Evolutionary conservation across 2,888 invertebrate species (phyloP).

Genomic region (Merodon equestris): DNA sequence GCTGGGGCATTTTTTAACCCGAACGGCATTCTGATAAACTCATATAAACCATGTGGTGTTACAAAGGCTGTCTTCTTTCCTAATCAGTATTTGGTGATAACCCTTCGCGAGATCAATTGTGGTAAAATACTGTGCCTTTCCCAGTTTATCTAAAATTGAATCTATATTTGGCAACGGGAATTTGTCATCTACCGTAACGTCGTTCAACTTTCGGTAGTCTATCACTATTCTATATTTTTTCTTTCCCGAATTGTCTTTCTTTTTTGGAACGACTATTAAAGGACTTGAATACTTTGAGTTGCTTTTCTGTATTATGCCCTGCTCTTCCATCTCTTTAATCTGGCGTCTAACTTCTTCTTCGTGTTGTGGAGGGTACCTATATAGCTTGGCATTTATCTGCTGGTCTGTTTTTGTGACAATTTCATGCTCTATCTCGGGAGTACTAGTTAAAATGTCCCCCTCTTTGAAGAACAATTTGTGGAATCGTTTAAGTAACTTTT

Average conservation of each 20-base stretch:
- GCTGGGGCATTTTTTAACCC: conserved; percentile 33
- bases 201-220: conserved; percentile 14
- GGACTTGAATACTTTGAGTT: conserved; percentile 41
- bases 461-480: conserved; percentile 21
- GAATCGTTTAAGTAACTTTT: not conserved
- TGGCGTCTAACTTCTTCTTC: conserved; percentile 30
- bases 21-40: conserved; percentile 41
- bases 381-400: conserved; percentile 19
- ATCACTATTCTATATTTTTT: conserved; percentile 38
- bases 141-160: conserved; percentile 15
- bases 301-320: too few relatives aligned
- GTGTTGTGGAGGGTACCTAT: conserved; percentile 19
- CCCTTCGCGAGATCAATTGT: conserved; percentile 8
- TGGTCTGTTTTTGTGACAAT: conserved; percentile 12
- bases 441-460: conserved; percentile 17
- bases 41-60: conserved; percentile 33
- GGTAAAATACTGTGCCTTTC: conserved; percentile 15
- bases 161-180: conserved; percentile 27
- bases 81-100: conserved; percentile 8
- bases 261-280: too few relatives aligned
- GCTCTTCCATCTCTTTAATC: conserved; percentile 53
- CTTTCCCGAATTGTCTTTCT: conserved; percentile 33
- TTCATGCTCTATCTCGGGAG: conserved; percentile 8
- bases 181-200: conserved; percentile 2
- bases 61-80: conserved; percentile 28